Percentiles rank a stretch among this genome's conserved stretches.
phyloP scores from a whole-genome alignment of 2,888 invertebrate species.

The Cremastinae sp. region DNA sequence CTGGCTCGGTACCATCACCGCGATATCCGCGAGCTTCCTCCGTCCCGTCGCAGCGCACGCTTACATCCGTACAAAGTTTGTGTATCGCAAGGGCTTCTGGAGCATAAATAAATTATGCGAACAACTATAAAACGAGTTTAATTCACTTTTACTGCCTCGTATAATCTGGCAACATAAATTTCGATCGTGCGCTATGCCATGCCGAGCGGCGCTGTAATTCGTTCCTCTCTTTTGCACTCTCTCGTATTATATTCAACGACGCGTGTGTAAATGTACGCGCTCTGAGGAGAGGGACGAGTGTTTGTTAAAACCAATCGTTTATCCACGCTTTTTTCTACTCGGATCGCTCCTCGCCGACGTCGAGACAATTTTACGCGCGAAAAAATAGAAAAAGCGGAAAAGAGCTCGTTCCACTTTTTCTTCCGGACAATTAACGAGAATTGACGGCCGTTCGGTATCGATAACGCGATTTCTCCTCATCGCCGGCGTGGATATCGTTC shows the following conservation, averaged over 20 bases:
- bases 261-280: conserved; percentile 17
- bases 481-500: conserved; percentile 33
- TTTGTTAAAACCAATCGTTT: conserved; percentile 36
- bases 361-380: conserved; percentile 16
- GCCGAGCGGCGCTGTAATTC: conserved; percentile 39
- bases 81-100: conserved; percentile 50
- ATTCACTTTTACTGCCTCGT: conserved; percentile 76
- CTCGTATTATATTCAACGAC: neutral
- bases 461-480: conserved; percentile 23
- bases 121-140: conserved; percentile 73
- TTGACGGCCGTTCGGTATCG: conserved; percentile 22
- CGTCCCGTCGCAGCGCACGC: conserved; percentile 37
- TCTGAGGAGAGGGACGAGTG: conserved; percentile 12
- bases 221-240: conserved; percentile 29
- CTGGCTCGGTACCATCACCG: conserved; percentile 47
- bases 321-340: conserved; percentile 7
- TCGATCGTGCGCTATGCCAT: conserved; percentile 57
- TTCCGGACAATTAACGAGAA: conserved; percentile 31
- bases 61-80: conserved; percentile 7
- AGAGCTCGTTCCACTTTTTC: conserved; percentile 6
- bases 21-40: conserved; percentile 50
- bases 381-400: neutral
- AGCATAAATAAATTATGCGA: conserved; percentile 72
- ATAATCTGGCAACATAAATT: conserved; percentile 75
- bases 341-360: neutral